These are phyloP conservation scores for Eupithecia inturbata DNA, from an alignment of 2,888 invertebrate genomes.

Conservation along the genomic window DNA sequence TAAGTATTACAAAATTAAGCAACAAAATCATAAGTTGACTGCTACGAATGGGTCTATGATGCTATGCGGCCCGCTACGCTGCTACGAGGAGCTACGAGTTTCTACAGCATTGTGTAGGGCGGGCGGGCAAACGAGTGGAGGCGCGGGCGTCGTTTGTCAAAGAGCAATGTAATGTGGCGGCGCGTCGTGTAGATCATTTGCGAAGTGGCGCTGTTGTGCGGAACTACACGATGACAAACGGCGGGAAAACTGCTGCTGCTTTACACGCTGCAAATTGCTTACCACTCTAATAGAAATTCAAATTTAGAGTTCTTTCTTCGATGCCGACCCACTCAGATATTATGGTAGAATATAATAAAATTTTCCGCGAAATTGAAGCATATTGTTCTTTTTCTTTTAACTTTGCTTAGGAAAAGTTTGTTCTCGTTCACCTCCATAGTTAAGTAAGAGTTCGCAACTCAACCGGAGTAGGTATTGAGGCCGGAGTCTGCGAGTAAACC, in stretches of 20 bases:
- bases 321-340: slow-evolving; percentile 2
- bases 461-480: background rate
- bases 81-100: slow-evolving; percentile 20
- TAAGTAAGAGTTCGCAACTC: background rate
- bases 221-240: slow-evolving; percentile 30
- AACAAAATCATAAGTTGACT: background rate
- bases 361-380: background rate
- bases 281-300: slow-evolving; percentile 3
- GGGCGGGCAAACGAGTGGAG: background rate
- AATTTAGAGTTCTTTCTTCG: background rate
- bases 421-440: background rate
- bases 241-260: slow-evolving; percentile 11
- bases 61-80: background rate
- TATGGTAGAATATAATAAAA: background rate
- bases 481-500: slow-evolving; percentile 12
- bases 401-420: background rate
- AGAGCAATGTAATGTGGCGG: slow-evolving; percentile 51
- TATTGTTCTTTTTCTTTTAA: slow-evolving; percentile 5
- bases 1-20: too few species aligned
- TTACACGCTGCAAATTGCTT: background rate
- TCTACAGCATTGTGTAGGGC: background rate
- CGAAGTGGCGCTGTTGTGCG: slow-evolving; percentile 46
- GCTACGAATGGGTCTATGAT: background rate
- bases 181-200: slow-evolving; percentile 59
- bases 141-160: slow-evolving; percentile 52